phyloP scores from a whole-genome alignment of 2,113 vertebrate genomes.

The Xenus cinereus region DNA sequence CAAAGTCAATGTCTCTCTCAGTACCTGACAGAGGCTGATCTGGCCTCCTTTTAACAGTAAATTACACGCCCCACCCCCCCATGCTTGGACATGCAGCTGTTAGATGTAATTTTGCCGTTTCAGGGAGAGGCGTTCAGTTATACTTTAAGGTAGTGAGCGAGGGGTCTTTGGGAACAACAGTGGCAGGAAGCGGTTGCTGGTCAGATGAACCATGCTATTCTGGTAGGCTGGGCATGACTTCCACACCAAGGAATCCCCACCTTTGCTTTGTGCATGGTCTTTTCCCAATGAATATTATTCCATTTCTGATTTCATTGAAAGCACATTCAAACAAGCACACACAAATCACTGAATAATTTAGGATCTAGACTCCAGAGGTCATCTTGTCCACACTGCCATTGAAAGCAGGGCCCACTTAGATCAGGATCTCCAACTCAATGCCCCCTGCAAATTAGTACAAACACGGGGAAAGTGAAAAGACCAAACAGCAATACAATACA shows the following conservation, averaged over 20 bases:
- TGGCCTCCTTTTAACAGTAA: neutral
- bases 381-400: neutral
- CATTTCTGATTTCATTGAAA: neutral
- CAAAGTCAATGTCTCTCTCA: neutral
- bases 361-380: neutral
- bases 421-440: neutral
- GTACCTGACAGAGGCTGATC: neutral
- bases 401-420: neutral
- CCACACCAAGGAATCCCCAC: neutral
- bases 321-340: neutral
- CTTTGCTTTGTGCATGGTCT: neutral
- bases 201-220: neutral
- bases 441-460: neutral
- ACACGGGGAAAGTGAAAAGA: neutral
- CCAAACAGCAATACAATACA: neutral
- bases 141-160: neutral
- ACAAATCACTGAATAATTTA: neutral
- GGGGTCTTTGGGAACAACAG: neutral
- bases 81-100: neutral
- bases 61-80: neutral
- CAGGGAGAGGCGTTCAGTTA: accelerated
- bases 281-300: neutral
- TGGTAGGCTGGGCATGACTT: neutral
- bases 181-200: neutral
- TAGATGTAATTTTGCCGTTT: neutral